Conservation (phyloP, 2,888 invertebrate species). For the Agrenia bidenticulata region DNA sequence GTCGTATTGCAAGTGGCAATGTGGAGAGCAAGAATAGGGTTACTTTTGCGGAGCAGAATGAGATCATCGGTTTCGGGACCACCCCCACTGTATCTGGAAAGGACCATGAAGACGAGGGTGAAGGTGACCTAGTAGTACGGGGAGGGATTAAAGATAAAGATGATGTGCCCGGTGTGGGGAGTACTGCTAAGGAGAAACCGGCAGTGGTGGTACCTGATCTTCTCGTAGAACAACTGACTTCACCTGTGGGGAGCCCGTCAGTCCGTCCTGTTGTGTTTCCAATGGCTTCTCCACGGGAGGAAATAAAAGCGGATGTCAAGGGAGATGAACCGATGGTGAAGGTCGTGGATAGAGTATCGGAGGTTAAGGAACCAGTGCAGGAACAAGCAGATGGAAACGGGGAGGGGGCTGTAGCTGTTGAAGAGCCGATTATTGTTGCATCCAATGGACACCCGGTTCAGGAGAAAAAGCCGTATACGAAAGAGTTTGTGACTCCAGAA, state of each 20-base stretch:
- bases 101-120: background rate
- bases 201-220: too few relatives aligned
- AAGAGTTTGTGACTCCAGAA: constrained; percentile 19
- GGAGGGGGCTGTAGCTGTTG: background rate
- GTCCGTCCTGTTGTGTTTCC: too few relatives aligned
- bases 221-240: too few relatives aligned
- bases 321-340: constrained; percentile 1
- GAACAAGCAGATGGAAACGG: background rate
- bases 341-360: too few relatives aligned
- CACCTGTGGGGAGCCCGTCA: too few relatives aligned
- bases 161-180: too few relatives aligned
- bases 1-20: constrained; percentile 1
- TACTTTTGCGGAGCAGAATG: constrained; percentile 14
- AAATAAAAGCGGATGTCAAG: too few relatives aligned
- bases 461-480: background rate
- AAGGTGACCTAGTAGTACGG: background rate
- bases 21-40: constrained; percentile 10
- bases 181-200: too few relatives aligned
- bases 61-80: constrained; percentile 2
- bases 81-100: background rate
- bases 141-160: too few relatives aligned
- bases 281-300: too few relatives aligned
- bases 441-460: background rate
- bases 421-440: background rate
- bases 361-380: background rate